Evolutionary conservation across 2,797 vertebrate species (phyloP), one percentile per base, ranked within the genome.

Genomic region (Phoxinus dragarum): DNA sequence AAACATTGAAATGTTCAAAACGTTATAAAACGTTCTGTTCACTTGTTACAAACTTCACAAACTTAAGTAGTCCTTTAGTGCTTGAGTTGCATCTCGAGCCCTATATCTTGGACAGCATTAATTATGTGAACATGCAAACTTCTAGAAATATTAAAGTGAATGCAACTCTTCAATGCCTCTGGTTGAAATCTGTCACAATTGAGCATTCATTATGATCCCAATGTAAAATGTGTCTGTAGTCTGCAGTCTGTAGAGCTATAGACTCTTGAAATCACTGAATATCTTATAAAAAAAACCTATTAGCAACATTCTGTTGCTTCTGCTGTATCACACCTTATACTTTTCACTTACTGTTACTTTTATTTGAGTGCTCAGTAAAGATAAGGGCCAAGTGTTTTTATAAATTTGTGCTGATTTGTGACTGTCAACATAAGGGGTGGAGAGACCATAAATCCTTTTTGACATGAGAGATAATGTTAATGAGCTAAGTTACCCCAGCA

Each of bases 191-290:
- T 3, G 0, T 97, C 96, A 0, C 95, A 94, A 14, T 47, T 72
- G 95, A 89, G 97, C 87, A 90, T 99, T 88, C 91, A 96, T 83
- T 8, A 27, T 0, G 97, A 97, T 0, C 97, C 97, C 17, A 96
- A 95, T 0, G 97, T 74, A 34, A 74, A 31, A 49, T 47, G 3
- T 31, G 14, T 42, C 19, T 11, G 67, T 40, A 40, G 42, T n/a
- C 14, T 49, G 47, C 5, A 49, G 42, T 27, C 42, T 11, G 42
- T 40, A 9, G 42, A 42, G 9, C 9, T 42, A 9, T 44, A 47
- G 44, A 49, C 14, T 54, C 21, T 12, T n/a, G 38, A 42, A 71
- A 71, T 71, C 36, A 6, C 17, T 56, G 21, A 56, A 3, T 23
- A n/a, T 4, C 9, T 68, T 21, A 68, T 27, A 27, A 27, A 27